Percentiles rank a stretch among this genome's conserved stretches.
Evolutionary conservation across 2,113 vertebrate species (phyloP).

Genomic region (Candoia aspera): DNA sequence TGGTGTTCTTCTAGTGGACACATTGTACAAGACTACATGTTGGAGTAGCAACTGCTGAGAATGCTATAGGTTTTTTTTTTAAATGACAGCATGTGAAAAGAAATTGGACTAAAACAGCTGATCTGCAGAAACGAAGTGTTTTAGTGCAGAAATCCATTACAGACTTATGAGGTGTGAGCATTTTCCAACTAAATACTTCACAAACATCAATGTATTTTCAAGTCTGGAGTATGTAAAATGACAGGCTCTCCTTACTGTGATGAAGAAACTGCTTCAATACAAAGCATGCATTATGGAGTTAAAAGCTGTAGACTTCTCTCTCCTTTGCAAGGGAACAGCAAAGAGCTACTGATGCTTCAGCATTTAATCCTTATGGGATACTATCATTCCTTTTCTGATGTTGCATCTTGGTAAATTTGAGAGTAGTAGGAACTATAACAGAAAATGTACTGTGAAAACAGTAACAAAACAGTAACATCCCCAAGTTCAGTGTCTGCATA

Average conservation of each 20-base stretch:
- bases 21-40: background rate
- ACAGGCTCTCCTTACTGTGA: slow-evolving; percentile 30
- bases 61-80: background rate
- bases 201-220: slow-evolving; percentile 27
- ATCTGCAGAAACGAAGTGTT: slow-evolving; percentile 31
- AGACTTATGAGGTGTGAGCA: slow-evolving; percentile 31
- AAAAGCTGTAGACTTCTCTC: slow-evolving; percentile 16
- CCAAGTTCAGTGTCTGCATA: slow-evolving; percentile 37
- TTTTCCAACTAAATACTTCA: slow-evolving; percentile 52
- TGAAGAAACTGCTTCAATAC: slow-evolving; percentile 9
- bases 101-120: background rate
- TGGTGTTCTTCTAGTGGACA: background rate
- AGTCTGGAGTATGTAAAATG: slow-evolving; percentile 43
- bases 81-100: slow-evolving; percentile 30
- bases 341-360: background rate
- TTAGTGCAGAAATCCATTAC: slow-evolving; percentile 55
- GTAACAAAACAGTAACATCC: background rate
- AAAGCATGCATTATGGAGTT: slow-evolving; percentile 17
- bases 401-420: slow-evolving; percentile 44
- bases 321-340: background rate
- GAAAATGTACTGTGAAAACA: slow-evolving; percentile 27
- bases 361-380: slow-evolving; percentile 14
- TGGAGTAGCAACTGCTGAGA: background rate
- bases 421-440: background rate
- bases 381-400: slow-evolving; percentile 43